phyloP scores from a whole-genome alignment of 1,140 invertebrate genomes.

The Lucilia sericata region DNA sequence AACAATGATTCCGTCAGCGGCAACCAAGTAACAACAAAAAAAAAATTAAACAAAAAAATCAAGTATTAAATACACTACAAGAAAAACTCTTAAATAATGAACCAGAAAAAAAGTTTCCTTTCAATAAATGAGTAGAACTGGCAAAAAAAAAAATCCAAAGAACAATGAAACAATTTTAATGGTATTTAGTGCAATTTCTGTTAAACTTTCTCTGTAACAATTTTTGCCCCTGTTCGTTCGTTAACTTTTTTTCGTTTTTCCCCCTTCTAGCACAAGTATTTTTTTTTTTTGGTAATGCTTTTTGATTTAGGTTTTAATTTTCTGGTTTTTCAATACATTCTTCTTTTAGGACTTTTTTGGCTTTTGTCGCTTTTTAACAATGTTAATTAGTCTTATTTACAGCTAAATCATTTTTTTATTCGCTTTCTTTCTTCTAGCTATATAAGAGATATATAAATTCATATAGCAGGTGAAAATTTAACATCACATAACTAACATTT shows the following conservation, averaged over 20 bases:
- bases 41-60: not conserved
- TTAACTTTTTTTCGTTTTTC: not conserved
- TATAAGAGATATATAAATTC: too few relatives aligned
- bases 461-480: too few relatives aligned
- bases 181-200: slow-evolving; percentile 13
- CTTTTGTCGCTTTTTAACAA: slow-evolving; percentile 24
- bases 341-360: slow-evolving; percentile 19
- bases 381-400: slow-evolving; percentile 36
- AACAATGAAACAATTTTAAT: slow-evolving; percentile 24
- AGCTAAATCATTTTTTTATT: not conserved
- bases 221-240: too few relatives aligned
- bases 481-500: too few relatives aligned
- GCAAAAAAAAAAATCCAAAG: not conserved
- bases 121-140: not conserved
- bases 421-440: too few relatives aligned
- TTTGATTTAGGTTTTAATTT: not conserved
- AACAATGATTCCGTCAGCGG: not conserved
- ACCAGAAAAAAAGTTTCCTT: not conserved
- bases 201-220: not conserved
- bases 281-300: not conserved
- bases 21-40: not conserved
- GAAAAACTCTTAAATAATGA: not conserved
- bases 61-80: not conserved
- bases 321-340: not conserved
- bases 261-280: too few relatives aligned